These are phyloP conservation scores for Crotalus viridis DNA, from an alignment of 2,113 vertebrate genomes.

Conservation along the genomic window DNA sequence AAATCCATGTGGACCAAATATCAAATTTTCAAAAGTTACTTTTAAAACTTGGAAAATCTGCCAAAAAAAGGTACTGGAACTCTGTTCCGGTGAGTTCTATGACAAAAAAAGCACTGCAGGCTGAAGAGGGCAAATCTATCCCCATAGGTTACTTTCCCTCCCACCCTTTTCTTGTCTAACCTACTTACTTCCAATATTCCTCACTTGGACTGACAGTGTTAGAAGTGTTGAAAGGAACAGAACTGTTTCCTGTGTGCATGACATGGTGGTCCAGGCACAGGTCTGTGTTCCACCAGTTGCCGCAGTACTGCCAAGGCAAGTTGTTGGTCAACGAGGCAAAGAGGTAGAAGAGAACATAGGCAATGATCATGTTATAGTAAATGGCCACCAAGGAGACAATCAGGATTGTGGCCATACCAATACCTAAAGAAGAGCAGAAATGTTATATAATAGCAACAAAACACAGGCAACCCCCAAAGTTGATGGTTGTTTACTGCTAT, in stretches of 20 bases:
- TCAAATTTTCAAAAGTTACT: too few species aligned
- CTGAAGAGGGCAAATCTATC: background rate
- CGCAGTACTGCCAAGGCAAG: constrained; percentile 79
- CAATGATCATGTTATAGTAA: constrained; percentile 86
- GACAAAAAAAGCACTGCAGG: too few species aligned
- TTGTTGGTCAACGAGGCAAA: constrained; percentile 79
- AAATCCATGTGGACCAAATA: too few species aligned
- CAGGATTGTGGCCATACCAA: constrained; percentile 79
- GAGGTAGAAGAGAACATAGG: constrained; percentile 86
- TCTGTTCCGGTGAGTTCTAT: too few species aligned
- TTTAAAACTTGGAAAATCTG: too few species aligned
- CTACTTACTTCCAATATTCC: constrained; percentile 79
- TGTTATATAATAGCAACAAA: background rate
- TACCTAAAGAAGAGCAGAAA: constrained; percentile 62
- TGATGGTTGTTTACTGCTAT: background rate
- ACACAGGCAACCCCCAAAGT: background rate
- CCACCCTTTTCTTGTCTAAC: background rate
- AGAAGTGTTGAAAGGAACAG: constrained; percentile 69
- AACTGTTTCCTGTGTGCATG: constrained; percentile 59
- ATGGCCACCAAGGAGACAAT: constrained; percentile 81
- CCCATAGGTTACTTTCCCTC: background rate
- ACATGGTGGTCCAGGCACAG: constrained; percentile 75
- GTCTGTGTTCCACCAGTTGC: constrained; percentile 81
- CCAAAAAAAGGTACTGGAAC: too few species aligned
- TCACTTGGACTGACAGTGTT: constrained; percentile 79